Base-by-base conservation (phyloP, 2,113 vertebrate genomes). In the Centropus unirufus region DNA sequence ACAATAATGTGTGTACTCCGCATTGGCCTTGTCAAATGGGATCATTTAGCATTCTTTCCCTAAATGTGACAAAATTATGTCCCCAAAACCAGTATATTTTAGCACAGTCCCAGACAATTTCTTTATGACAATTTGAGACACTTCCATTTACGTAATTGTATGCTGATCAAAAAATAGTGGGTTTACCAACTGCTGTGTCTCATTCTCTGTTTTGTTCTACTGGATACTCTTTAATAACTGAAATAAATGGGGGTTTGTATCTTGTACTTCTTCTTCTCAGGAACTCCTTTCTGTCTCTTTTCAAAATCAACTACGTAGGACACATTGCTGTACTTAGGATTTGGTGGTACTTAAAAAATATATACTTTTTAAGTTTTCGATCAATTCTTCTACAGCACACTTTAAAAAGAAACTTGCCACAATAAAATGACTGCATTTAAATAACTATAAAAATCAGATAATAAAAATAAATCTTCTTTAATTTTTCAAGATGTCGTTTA, bases 191-290 rank as follows among this genome's bases (percentile, higher is more conserved):
- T 74, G 52, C 52, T 86, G 11, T 34, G 23, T 78, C 77, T 90
- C 12, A 23, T 52, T 92, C 85, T 54, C 64, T 66, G 22, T 84
- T 87, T 90, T 66, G 20, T 83, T 93, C 86, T 73, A 6, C n/a
- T 47, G 52, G 52, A 89, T 84, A 44, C 23, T 64, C 46, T 82
- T 89, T 89, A 83, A 61, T 30, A 75, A 72, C 52, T 61, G n/a
- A 87, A 89, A 82, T 76, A 76, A 39, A 62, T 39, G 34, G 17
- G 6, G 3, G 0, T 2, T 46, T 77, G 86, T 54, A 49, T 55
- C 46, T 86, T 90, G 58, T 82, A 6, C 57, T 94, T 94, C 89
- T 93, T 91, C 66, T 93, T 46, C 58, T 72, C 8, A 32, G 62
- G 54, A 91, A 46, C 57, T 79, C 49, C n/a, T 89, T 84, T 87